Conservation (phyloP, 2,797 vertebrate genomes). For the Rhinichthys osculus region DNA sequence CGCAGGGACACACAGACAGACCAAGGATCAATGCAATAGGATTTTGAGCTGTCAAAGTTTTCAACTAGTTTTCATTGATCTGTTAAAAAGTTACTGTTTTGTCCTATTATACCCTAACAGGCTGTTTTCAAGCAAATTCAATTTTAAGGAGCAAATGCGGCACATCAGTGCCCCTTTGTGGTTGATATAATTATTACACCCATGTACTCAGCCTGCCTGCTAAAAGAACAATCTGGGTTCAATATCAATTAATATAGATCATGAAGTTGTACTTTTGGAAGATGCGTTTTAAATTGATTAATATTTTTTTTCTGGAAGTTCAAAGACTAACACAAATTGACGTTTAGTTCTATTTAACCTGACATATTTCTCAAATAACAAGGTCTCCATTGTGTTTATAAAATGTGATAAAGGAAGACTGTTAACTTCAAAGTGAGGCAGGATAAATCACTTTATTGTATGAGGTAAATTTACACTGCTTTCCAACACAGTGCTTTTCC, state of each 20-base stretch:
- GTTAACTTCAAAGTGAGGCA: neutral
- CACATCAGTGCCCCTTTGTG: neutral
- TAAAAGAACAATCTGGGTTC: neutral
- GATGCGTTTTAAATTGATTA: neutral
- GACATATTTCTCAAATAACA: neutral
- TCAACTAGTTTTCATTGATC: neutral
- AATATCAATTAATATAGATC: neutral
- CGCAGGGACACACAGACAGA: neutral
- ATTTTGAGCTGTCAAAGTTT: slow-evolving; percentile 8
- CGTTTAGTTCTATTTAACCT: neutral
- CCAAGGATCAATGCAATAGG: slow-evolving; percentile 4
- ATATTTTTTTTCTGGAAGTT: neutral
- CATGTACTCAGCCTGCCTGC: neutral
- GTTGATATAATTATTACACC: neutral
- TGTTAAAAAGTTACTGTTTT: neutral
- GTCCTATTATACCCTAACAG: neutral
- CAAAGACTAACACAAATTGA: neutral
- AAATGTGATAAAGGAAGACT: neutral
- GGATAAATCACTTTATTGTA: slow-evolving; percentile 5
- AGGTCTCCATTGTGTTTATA: neutral
- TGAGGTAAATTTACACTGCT: slow-evolving; percentile 9
- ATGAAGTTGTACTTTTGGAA: slow-evolving; percentile 4
- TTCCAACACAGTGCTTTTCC: neutral
- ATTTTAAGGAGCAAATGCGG: neutral
- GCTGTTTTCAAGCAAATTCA: neutral